A percentile compares a stretch with the other conserved stretches of the same genome.
These are phyloP conservation scores for Hetaerina americana DNA, from an alignment of 1,140 invertebrate species.

Conservation along the genomic window DNA sequence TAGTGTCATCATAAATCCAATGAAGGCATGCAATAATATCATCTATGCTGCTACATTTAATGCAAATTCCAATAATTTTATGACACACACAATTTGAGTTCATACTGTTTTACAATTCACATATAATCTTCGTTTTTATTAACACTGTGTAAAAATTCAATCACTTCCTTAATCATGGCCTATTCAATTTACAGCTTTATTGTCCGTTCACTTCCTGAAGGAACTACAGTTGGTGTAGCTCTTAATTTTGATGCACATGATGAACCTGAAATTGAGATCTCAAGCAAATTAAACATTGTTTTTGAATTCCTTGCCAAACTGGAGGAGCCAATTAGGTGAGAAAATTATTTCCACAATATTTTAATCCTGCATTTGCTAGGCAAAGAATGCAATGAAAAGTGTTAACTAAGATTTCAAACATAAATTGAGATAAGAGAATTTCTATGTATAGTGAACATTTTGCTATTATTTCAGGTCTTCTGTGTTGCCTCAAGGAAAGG, in stretches of 20 bases:
- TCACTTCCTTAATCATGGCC: background rate
- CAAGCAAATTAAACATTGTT: constrained; percentile 50
- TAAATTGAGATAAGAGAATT: background rate
- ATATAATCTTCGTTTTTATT: too few relatives aligned
- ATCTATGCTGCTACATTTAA: too few relatives aligned
- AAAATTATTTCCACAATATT: too few relatives aligned
- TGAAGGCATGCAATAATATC: too few relatives aligned
- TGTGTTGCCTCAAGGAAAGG: constrained; percentile 46
- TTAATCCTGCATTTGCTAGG: background rate
- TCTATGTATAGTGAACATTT: background rate
- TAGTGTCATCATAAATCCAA: too few relatives aligned
- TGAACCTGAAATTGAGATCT: constrained; percentile 55
- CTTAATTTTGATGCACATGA: constrained; percentile 67
- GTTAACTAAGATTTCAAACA: background rate
- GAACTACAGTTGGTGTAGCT: constrained; percentile 43
- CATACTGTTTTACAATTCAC: too few relatives aligned
- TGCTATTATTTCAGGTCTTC: constrained; percentile 31
- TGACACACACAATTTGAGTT: too few relatives aligned
- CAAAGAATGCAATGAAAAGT: background rate
- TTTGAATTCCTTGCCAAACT: constrained; percentile 66
- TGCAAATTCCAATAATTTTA: too few relatives aligned
- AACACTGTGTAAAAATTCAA: background rate
- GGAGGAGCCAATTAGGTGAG: constrained; percentile 54
- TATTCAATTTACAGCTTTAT: constrained; percentile 42
- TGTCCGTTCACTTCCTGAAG: constrained; percentile 26